Evolutionary conservation across 2,113 vertebrate genomes (phyloP), one percentile per base, ranked within the genome.

Genomic region (Lanius ludovicianus): DNA sequence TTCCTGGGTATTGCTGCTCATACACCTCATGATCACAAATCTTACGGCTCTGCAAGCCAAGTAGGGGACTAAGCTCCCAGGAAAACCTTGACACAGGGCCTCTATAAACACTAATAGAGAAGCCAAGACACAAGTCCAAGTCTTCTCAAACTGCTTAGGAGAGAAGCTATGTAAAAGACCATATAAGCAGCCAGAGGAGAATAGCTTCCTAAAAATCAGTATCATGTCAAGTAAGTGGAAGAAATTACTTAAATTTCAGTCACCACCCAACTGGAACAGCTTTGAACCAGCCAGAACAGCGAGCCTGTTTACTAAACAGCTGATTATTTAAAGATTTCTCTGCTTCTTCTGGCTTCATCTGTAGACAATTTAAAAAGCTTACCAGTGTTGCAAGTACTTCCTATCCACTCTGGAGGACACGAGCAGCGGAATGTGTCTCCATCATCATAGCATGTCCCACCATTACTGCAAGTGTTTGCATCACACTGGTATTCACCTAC

Each of bases 401-500:
- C 99, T 22, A 96, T 98, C 99, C 99, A 99, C 41, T 99, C 99
- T 0, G 98, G 98, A 28, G 98, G 96, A 94, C 99, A 99, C 4
- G 98, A 98, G 30, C 99, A 99, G 83, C 97, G 98, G 96, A 99
- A 99, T 30, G 98, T 96, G 94, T 99, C 99, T 10, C 99, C 99
- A 7, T 98, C 98, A 87, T 99, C 99, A 2, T 98, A 98, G 77
- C 99, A 99, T 0, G 99, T 99, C 42, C 99, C 99, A 2, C 99
- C 99, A 2, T 99, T 99, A 53, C 98, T 98, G 96, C 99, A 99
- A 49, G 99, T 99, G 41, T 95, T 98, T 13, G 98, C 97, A 69
- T 99, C 99, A 18, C 99, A 99, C 82, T 99, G 99, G 96, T 98
- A 99, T 94, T 99, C 99, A 52, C 99, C 99, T 99, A 93, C 5